These are phyloP conservation scores for Yponomeuta sedellus DNA, from an alignment of 2,888 invertebrate species.

Conservation along the genomic window DNA sequence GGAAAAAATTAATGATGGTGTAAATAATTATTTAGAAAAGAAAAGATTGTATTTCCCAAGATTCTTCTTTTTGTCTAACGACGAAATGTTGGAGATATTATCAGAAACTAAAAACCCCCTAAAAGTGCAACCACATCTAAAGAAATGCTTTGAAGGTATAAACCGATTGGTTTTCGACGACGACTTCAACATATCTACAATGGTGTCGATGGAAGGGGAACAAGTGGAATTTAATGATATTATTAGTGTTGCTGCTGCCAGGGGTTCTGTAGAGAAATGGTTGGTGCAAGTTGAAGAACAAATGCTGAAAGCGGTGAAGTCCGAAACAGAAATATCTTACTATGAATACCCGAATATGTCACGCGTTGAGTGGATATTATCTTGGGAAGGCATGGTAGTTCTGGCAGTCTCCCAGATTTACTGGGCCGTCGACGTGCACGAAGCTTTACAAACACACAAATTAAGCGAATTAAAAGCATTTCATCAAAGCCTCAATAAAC, in stretches of 20 bases:
- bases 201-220: constrained; percentile 87
- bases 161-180: constrained; percentile 83
- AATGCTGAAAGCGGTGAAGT: constrained; percentile 84
- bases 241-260: constrained; percentile 82
- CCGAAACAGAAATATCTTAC: constrained; percentile 81
- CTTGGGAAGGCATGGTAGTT: constrained; percentile 90
- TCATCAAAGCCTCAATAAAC: constrained; percentile 71
- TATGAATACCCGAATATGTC: constrained; percentile 76
- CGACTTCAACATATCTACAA: constrained; percentile 82
- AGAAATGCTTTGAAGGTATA: constrained; percentile 93
- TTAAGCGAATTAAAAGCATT: constrained; percentile 75
- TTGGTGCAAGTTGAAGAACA: constrained; percentile 87
- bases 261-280: constrained; percentile 93
- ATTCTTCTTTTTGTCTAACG: constrained; percentile 94
- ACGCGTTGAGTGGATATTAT: constrained; percentile 82
- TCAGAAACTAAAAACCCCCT: constrained; percentile 92
- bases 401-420: constrained; percentile 87
- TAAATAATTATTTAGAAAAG: constrained; percentile 88
- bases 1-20: constrained; percentile 89
- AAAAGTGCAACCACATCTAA: constrained; percentile 89
- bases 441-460: constrained; percentile 77
- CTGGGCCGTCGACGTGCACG: constrained; percentile 88
- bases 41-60: constrained; percentile 89
- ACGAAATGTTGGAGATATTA: constrained; percentile 92
- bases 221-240: constrained; percentile 77